These are phyloP conservation scores for Theretra japonica DNA, from an alignment of 2,888 invertebrate species.

Conservation along the genomic window DNA sequence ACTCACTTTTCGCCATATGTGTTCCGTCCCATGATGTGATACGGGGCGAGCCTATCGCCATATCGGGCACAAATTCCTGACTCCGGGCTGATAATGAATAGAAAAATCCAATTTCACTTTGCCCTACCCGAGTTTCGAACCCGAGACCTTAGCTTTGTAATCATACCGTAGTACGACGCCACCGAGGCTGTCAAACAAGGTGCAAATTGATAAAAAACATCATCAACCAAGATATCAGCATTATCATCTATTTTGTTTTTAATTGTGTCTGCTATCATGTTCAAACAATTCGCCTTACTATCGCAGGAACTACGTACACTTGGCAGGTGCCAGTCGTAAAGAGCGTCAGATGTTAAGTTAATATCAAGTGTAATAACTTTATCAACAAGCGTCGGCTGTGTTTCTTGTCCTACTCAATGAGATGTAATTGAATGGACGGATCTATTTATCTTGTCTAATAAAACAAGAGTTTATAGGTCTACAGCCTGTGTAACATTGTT, in stretches of 20 bases:
- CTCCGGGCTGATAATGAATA: too few relatives aligned
- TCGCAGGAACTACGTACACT: background rate
- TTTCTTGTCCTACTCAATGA: background rate
- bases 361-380: background rate
- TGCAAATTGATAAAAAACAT: too few relatives aligned
- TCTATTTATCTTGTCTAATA: background rate
- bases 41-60: too few relatives aligned
- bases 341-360: conserved; percentile 19
- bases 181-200: too few relatives aligned
- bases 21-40: too few relatives aligned
- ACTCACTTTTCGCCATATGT: too few relatives aligned
- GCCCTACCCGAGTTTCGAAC: too few relatives aligned
- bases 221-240: background rate
- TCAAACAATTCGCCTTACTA: conserved; percentile 4
- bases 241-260: background rate
- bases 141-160: too few relatives aligned
- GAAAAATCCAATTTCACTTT: too few relatives aligned
- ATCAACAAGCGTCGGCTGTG: conserved; percentile 4
- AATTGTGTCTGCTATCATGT: background rate
- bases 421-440: background rate
- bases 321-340: conserved; percentile 3
- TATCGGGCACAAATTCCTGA: too few relatives aligned
- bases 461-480: background rate
- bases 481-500: background rate
- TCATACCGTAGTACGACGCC: too few relatives aligned